Base-by-base conservation (phyloP, 2,113 vertebrate genomes). In the Oceanites oceanicus region DNA sequence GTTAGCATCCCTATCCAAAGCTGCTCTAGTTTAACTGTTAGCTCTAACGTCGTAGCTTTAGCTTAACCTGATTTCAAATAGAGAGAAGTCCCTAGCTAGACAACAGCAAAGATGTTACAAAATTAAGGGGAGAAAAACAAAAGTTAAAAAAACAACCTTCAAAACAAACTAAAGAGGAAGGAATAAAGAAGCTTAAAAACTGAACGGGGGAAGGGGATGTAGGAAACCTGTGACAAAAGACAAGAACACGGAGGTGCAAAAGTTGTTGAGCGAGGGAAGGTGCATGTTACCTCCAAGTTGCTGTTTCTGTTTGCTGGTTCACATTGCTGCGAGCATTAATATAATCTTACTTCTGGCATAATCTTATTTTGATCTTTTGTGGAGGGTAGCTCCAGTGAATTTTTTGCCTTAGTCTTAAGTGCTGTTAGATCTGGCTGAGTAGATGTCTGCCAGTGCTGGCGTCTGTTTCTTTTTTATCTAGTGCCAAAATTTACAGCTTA, bases 321-420 rank as follows among this genome's bases (percentile, higher is more conserved):
- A 38, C 68, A 75, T 91, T 91, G 85, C 86, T 90, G 44, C 0
- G 6, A 77, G 85, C 78, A 86, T 96, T 95, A 95, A 86, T 93
- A 6, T 86, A 95, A 94, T 95, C 42, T 4, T 84, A 52, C 72
- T 96, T 82, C 27, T 96, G 90, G 82, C 49, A 63, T 95, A 95
- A 90, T 94, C 94, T 92, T 77, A 70, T 94, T 96, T 96, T 96
- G 82, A 92, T 96, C 96, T 96, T 96, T n/a, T 79, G 75, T 71
- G 59, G 95, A 90, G 74, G 67, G 88, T 76, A 83, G 67, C 68
- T 94, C 59, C 80, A 88, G 76, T 75, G 76, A 88, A 78, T 94
- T 92, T 95, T 93, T 96, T 83, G 79, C 92, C 79, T 89, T 65
- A 63, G 91, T 88, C 92, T 94, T 78, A 93, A 94, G 49, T 25